A percentile compares a stretch with the other conserved stretches of the same genome.
These are phyloP conservation scores for Fragum fragum DNA, from an alignment of 2,888 invertebrate genomes.

Conservation along the genomic window DNA sequence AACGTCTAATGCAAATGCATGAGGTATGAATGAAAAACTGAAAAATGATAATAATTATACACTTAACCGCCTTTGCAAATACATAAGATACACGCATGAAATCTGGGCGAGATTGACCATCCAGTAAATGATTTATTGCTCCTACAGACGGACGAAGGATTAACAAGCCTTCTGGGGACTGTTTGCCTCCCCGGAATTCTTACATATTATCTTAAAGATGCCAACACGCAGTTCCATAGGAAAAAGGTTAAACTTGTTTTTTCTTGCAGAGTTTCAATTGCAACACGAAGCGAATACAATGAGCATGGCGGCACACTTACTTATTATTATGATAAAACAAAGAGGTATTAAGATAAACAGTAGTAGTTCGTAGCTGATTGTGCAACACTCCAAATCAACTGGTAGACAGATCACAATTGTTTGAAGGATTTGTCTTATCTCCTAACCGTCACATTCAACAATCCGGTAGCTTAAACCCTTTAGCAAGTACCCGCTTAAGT, in stretches of 20 bases:
- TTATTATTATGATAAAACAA: constrained; percentile 6
- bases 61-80: too few relatives aligned
- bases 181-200: too few relatives aligned
- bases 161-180: too few relatives aligned
- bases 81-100: too few relatives aligned
- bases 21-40: too few relatives aligned
- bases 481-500: background rate
- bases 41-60: too few relatives aligned
- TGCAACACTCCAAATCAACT: background rate
- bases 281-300: background rate
- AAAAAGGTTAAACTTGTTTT: background rate
- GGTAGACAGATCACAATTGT: constrained; percentile 14
- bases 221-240: too few relatives aligned
- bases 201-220: too few relatives aligned
- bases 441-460: constrained; percentile 5
- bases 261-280: background rate
- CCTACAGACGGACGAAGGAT: too few relatives aligned
- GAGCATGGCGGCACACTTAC: background rate
- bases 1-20: too few relatives aligned
- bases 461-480: constrained; percentile 18
- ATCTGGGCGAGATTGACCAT: too few relatives aligned
- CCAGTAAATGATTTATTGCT: too few relatives aligned
- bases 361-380: background rate
- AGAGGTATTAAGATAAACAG: background rate
- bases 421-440: background rate